Conservation (phyloP, 2,797 vertebrate species). For the Cygnus olor region DNA sequence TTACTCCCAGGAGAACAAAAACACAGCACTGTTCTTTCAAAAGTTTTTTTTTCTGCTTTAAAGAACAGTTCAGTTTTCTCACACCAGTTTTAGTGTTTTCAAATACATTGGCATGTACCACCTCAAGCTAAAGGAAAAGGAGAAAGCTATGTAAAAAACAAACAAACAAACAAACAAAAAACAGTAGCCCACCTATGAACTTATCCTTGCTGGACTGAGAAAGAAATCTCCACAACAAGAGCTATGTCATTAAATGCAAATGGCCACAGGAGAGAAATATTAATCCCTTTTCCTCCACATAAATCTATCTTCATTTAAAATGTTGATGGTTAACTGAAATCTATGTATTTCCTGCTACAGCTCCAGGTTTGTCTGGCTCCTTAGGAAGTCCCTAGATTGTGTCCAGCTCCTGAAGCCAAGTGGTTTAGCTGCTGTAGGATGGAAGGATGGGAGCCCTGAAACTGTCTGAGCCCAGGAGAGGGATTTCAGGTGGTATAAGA, state of each 20-base stretch:
- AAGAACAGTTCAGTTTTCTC: not conserved
- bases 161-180: not conserved
- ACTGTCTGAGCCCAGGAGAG: not conserved
- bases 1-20: not conserved
- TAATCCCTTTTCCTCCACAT: slow-evolving; percentile 19
- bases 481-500: not conserved
- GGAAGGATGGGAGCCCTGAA: not conserved
- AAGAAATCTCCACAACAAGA: slow-evolving; percentile 46
- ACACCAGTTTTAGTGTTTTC: not conserved
- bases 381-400: slow-evolving; percentile 17
- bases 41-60: not conserved
- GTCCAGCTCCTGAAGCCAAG: slow-evolving; percentile 21
- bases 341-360: not conserved
- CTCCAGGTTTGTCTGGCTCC: slow-evolving; percentile 20
- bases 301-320: slow-evolving; percentile 45
- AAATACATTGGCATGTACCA: not conserved
- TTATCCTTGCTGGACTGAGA: slow-evolving; percentile 10
- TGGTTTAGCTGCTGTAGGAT: not conserved
- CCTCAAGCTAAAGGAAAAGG: not conserved
- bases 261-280: slow-evolving; percentile 10
- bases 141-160: not conserved
- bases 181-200: slow-evolving; percentile 33
- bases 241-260: slow-evolving; percentile 48
- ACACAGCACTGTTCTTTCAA: not conserved
- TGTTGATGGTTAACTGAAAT: not conserved